Base-by-base conservation (phyloP, 2,797 vertebrate species). In the Paedocypris micromegethes region DNA sequence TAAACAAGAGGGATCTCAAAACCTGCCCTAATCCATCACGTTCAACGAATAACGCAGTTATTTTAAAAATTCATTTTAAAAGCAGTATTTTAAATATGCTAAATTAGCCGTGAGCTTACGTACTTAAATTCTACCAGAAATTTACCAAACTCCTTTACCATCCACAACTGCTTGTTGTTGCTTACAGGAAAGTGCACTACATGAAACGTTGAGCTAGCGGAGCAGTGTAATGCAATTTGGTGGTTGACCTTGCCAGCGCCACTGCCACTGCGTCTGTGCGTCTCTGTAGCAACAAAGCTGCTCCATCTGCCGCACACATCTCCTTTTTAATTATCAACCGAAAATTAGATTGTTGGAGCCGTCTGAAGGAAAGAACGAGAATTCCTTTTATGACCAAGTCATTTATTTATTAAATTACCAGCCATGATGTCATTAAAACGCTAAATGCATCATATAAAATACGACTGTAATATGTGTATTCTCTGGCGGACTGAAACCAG, bases 241-340 rank as follows among this genome's bases (percentile, higher is more conserved):
- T 51, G 59, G 23, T 43, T 73, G 59, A 73, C 47, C 55, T 59
- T 48, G 9, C n/a, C 23, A 49, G 39, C 56, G 23, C 45, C 57
- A 47, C 23, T 23, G 46, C 58, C 42, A 37, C 45, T 52, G 37
- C 55, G 23, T 66, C 68, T 50, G 58, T 73, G 68, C 55, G 38
- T 52, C 49, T 57, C 68, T 63, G 68, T 70, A 57, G 68, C 59
- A 73, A 73, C 58, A 64, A 68, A 59, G 42, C 59, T 58, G 65
- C 47, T 23, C 72, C 53, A 58, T 70, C 68, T 54, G 41, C 68
- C 52, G 51, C 68, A 64, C 58, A 70, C 45, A 63, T 70, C 53
- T 64, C 46, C 54, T 51, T 70, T 70, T 70, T 64, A 70, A 70
- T 70, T 70, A 70, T 41, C 53, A 64, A 64, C 50, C 23, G 68